These are phyloP conservation scores for Drosophila funebris DNA, from an alignment of 1,140 invertebrate genomes.

Conservation along the genomic window DNA sequence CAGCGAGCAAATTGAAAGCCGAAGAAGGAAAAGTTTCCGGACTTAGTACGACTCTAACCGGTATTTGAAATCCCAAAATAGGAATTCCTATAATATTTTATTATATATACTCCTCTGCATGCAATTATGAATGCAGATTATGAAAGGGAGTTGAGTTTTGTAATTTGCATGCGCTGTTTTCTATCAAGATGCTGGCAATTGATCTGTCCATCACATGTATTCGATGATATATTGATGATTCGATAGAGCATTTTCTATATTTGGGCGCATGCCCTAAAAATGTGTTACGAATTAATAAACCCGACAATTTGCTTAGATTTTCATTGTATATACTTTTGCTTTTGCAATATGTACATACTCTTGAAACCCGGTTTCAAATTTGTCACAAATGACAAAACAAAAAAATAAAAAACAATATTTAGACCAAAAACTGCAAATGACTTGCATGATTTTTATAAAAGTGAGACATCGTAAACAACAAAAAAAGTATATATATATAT, in stretches of 20 bases:
- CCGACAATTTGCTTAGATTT: constrained; percentile 53
- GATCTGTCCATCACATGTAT: constrained; percentile 48
- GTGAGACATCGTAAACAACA: constrained; percentile 51
- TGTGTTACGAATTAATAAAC: constrained; percentile 27
- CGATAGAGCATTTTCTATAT: constrained; percentile 30
- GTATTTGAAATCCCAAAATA: constrained; percentile 26
- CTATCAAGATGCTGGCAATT: constrained; percentile 23
- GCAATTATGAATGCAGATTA: constrained; percentile 43
- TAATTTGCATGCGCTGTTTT: constrained; percentile 23
- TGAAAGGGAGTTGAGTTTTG: constrained; percentile 46
- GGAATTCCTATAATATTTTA: background rate
- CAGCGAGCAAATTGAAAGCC: constrained; percentile 41
- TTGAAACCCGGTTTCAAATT: constrained; percentile 56
- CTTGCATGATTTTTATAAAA: constrained; percentile 71
- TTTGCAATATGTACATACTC: constrained; percentile 65
- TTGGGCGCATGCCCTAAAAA: constrained; percentile 46
- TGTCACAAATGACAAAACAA: constrained; percentile 48
- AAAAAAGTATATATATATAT: constrained; percentile 1
- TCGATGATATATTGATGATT: constrained; percentile 8
- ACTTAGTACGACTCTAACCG: constrained; percentile 25
- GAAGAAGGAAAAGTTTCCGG: constrained; percentile 11
- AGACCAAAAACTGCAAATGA: constrained; percentile 70
- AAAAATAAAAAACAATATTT: constrained; percentile 60
- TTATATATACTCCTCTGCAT: constrained; percentile 7
- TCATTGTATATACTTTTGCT: constrained; percentile 60